These are phyloP conservation scores for Nasalis larvatus DNA, from an alignment of 2,113 vertebrate genomes.

Conservation along the genomic window DNA sequence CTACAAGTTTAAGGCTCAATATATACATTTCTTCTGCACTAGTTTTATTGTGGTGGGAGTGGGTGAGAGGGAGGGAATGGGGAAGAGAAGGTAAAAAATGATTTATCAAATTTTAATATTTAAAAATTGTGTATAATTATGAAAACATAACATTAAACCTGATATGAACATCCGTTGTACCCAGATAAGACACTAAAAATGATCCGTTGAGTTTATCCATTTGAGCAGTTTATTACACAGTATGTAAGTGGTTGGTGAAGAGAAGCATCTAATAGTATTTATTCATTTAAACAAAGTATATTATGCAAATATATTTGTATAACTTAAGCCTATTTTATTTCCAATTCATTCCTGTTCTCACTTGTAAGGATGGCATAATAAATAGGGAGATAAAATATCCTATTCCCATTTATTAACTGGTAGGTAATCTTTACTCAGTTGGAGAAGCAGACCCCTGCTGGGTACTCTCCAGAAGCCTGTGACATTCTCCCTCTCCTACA, in stretches of 20 bases:
- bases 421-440: neutral
- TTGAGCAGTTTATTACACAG: neutral
- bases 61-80: no score
- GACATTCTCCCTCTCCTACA: neutral
- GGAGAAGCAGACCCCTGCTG: neutral
- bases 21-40: neutral
- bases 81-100: neutral
- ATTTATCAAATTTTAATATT: neutral
- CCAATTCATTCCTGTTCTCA: neutral
- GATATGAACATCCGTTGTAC: no score
- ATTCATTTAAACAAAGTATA: neutral
- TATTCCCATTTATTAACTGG: neutral
- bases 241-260: neutral
- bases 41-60: neutral
- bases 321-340: neutral
- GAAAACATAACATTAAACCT: neutral
- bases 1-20: neutral
- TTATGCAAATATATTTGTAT: neutral
- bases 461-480: neutral
- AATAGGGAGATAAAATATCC: neutral
- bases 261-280: neutral
- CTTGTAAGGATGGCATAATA: neutral
- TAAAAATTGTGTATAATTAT: neutral
- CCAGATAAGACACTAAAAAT: no score
- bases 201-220: no score